Evolutionary conservation across 2,797 vertebrate species (phyloP), one percentile per base, ranked within the genome.

Genomic region (Pangasius mekongensis): DNA sequence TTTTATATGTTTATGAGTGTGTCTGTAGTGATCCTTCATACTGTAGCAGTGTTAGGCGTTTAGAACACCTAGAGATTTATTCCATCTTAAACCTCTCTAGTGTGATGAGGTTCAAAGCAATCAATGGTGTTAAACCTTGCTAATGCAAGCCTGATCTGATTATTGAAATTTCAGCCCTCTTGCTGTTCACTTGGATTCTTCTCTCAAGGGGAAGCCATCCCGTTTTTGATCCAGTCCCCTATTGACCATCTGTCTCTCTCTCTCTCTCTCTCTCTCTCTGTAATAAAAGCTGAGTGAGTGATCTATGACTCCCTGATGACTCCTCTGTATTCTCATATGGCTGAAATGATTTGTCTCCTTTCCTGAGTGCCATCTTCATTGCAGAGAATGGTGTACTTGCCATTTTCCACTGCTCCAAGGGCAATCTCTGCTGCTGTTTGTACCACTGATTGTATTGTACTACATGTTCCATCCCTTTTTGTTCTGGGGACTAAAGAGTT

Each of bases 131-230:
- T 95, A 91, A 94, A 93, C 90, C 87, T 88, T 90, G 86, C 87
- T 92, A 91, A 93, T 91, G 92, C 92, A 91, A 88, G 92, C 94
- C 92, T 95, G 92, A 95, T 94, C 92, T 91, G 92, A 95, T 94
- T 95, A 95, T 94, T 95, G 91, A 94, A 91, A 95, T 94, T 94
- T 93, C 80, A 91, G 89, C 91, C 90, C 62, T 82, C 77, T 84
- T 83, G 74, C 60, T 89, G 84, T 43, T 92, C 89, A 89, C 86
- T 80, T 60, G n/a, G 11, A 60, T 81, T 27, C 20, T 81, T 81
- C 5, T 60, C 10, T 81, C 54, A 58, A 81, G 54, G 20, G 54
- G 30, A 60, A 39, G 10, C 22, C n/a, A 78, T 78, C n/a, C 3
- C 0, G 13, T 78, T 30, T 78, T 56, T 56, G 49, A 81, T 60